These are phyloP conservation scores for Thera obeliscata DNA, from an alignment of 2,888 invertebrate species.

Conservation along the genomic window DNA sequence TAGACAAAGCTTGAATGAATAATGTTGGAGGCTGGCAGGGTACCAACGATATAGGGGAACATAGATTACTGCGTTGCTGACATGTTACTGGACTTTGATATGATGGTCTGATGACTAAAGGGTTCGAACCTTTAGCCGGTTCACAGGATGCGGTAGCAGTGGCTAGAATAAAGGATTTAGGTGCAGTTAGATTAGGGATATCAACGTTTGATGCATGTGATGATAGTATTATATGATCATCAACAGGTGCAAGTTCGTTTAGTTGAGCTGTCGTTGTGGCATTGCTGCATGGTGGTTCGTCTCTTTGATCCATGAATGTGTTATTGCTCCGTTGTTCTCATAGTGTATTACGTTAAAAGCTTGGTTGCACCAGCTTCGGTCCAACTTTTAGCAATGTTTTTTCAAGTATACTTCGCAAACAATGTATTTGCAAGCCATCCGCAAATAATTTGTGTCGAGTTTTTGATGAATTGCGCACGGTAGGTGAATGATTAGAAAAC, in stretches of 20 bases:
- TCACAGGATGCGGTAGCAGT: constrained; percentile 12
- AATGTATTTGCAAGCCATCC: not conserved
- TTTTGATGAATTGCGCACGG: not conserved
- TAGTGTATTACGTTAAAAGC: no score
- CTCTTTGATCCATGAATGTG: constrained; percentile 42
- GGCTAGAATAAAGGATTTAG: constrained; percentile 29
- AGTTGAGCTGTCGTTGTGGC: constrained; percentile 25
- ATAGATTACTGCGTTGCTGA: constrained; percentile 42
- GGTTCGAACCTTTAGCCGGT: constrained; percentile 18
- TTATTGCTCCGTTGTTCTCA: constrained; percentile 14
- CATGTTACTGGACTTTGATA: constrained; percentile 23
- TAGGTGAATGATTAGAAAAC: not conserved
- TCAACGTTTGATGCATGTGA: constrained; percentile 1
- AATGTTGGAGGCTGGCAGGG: constrained; percentile 60
- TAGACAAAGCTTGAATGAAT: constrained; percentile 66
- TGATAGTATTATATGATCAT: constrained; percentile 7
- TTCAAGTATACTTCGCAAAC: not conserved
- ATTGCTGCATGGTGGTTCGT: constrained; percentile 45
- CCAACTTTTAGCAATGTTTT: not conserved
- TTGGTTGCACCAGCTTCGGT: not conserved
- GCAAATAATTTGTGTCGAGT: not conserved
- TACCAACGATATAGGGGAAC: constrained; percentile 47
- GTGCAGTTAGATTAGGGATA: constrained; percentile 19
- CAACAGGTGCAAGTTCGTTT: constrained; percentile 18
- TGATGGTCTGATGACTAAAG: constrained; percentile 46